These are phyloP conservation scores for Euborellia annulipes DNA, from an alignment of 1,140 invertebrate species.

Conservation along the genomic window DNA sequence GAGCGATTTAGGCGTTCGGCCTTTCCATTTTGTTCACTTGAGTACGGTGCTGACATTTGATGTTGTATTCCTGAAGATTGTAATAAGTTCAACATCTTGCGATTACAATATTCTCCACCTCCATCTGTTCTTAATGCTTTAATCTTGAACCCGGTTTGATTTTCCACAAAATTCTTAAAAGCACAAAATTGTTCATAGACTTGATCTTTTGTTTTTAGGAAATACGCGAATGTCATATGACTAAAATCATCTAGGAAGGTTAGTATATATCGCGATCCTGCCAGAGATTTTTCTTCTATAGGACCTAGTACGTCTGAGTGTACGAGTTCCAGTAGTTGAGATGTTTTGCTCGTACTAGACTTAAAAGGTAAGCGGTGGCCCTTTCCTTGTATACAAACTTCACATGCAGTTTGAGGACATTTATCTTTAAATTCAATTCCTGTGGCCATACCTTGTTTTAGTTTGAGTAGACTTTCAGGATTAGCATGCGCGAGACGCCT, in stretches of 20 bases:
- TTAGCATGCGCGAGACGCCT: conserved; percentile 12
- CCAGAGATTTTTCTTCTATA: conserved; percentile 16
- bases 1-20: conserved; percentile 21
- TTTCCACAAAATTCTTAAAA: conserved; percentile 21
- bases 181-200: conserved; percentile 22
- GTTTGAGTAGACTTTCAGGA: background rate
- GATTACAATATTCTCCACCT: conserved; percentile 26
- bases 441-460: background rate
- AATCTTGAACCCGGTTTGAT: conserved; percentile 20
- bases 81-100: conserved; percentile 16
- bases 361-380: conserved; percentile 14
- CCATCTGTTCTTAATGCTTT: conserved; percentile 26
- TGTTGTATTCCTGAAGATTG: conserved; percentile 15
- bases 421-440: conserved; percentile 8
- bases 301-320: conserved; percentile 5
- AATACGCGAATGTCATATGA: conserved; percentile 15
- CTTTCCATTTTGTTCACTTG: conserved; percentile 21
- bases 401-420: conserved; percentile 13
- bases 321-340: conserved; percentile 6
- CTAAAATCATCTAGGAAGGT: conserved; percentile 21
- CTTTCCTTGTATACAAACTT: conserved; percentile 20
- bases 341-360: conserved; percentile 7
- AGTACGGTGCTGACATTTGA: conserved; percentile 16
- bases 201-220: conserved; percentile 17
- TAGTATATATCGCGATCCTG: conserved; percentile 24